Conservation (phyloP, 2,113 vertebrate genomes). For the Hassar affinis region DNA sequence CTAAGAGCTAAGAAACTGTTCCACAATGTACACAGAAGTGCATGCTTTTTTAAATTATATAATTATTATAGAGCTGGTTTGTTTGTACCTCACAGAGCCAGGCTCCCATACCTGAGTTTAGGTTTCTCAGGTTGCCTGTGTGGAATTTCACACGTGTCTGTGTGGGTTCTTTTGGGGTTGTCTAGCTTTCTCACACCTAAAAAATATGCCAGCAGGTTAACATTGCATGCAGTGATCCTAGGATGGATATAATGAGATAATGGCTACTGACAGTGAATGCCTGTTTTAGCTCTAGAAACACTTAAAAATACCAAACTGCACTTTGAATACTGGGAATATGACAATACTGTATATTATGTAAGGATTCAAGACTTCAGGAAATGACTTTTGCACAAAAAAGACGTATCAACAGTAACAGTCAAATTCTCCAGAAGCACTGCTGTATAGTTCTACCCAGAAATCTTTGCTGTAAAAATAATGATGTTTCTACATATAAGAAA, state of each 20-base stretch:
- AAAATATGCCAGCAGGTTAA: not conserved
- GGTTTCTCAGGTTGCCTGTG: not conserved
- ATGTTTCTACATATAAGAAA: too few species aligned
- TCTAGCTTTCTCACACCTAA: not conserved
- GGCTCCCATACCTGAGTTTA: not conserved
- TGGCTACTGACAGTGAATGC: not conserved
- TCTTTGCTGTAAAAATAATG: too few species aligned
- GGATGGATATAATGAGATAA: not conserved
- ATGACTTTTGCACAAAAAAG: too few species aligned
- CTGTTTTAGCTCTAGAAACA: not conserved
- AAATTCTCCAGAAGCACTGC: too few species aligned
- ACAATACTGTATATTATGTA: not conserved
- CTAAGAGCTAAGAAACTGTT: not conserved
- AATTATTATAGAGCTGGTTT: not conserved
- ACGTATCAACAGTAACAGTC: too few species aligned
- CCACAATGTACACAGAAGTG: not conserved
- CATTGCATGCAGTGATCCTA: not conserved
- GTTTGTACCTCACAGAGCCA: not conserved
- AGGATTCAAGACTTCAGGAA: not conserved
- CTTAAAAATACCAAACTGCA: not conserved
- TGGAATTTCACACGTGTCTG: not conserved
- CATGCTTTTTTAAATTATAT: not conserved
- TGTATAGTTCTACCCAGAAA: too few species aligned
- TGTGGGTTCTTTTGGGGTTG: not conserved
- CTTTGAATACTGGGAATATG: not conserved